Evolutionary conservation across 1,140 invertebrate genomes (phyloP).

Genomic region (Drosophila malerkotliana): DNA sequence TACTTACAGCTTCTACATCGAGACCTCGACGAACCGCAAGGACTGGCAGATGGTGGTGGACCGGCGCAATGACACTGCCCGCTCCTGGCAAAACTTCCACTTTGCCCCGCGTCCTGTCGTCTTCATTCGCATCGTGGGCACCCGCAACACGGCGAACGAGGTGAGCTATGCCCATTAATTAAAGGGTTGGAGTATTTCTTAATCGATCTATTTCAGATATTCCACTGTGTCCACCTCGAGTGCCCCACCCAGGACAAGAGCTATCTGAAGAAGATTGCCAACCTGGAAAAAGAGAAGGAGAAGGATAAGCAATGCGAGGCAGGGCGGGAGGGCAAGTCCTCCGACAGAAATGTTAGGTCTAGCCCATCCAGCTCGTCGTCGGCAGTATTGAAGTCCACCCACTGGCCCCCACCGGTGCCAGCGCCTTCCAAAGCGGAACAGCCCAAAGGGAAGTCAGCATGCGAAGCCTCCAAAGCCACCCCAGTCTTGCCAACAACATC

Average conservation of each 20-base stretch:
- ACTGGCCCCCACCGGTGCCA: constrained; percentile 16
- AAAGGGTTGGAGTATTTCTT: not conserved
- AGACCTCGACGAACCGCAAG: constrained; percentile 96
- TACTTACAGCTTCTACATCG: constrained; percentile 97
- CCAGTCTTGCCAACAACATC: not conserved
- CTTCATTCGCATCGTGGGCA: constrained; percentile 97
- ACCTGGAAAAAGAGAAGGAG: constrained; percentile 26
- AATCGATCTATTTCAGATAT: constrained; percentile 88
- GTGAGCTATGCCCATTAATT: constrained; percentile 84
- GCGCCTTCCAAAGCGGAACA: constrained; percentile 9
- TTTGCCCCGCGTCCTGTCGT: constrained; percentile 94
- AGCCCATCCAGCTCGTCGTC: constrained; percentile 34
- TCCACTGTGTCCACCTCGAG: constrained; percentile 99
- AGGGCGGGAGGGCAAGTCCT: not conserved
- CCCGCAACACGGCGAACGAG: constrained; percentile 98
- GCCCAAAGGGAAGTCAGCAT: constrained; percentile 9
- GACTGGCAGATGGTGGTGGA: constrained; percentile 95
- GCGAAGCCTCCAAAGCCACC: not conserved
- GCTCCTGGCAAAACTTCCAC: constrained; percentile 95
- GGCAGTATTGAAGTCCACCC: constrained; percentile 15
- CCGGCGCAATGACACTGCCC: constrained; percentile 84
- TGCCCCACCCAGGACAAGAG: constrained; percentile 89
- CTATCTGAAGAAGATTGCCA: constrained; percentile 60
- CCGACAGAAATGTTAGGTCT: constrained; percentile 46
- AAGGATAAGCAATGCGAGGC: constrained; percentile 8